phyloP scores from a whole-genome alignment of 2,113 vertebrate genomes.

The Rhea americana region DNA sequence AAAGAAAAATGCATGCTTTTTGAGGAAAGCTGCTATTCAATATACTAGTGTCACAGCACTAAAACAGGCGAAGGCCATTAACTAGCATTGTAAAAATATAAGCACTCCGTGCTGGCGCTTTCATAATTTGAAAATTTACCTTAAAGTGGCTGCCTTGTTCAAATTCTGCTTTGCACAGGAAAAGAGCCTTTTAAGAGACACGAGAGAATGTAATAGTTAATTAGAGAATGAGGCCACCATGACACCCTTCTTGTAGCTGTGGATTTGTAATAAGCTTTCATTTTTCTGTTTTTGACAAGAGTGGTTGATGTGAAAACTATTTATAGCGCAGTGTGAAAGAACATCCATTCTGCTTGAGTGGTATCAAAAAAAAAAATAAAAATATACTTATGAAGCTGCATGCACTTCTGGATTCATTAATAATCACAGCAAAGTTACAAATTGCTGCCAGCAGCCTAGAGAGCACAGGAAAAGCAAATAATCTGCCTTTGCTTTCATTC shows the following conservation, averaged over 20 bases:
- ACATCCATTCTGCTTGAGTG: neutral
- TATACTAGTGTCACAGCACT: accelerated
- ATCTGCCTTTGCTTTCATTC: neutral
- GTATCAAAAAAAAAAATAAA: conserved; percentile 46
- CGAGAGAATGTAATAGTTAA: neutral
- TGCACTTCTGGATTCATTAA: accelerated
- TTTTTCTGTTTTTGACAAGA: neutral
- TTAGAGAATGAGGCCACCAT: accelerated
- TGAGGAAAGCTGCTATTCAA: neutral
- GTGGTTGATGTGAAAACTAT: conserved; percentile 22
- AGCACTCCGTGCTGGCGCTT: neutral
- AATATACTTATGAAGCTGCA: accelerated
- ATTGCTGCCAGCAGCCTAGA: neutral
- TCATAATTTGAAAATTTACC: no score
- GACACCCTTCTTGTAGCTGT: neutral
- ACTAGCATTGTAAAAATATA: no score
- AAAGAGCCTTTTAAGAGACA: neutral
- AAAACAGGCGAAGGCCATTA: neutral
- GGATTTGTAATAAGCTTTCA: neutral
- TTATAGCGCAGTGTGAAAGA: conserved; percentile 23
- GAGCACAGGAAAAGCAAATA: neutral
- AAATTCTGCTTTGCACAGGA: neutral
- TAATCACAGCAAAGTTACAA: accelerated
- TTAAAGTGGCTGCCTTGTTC: accelerated
- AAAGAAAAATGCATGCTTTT: neutral